Evolutionary conservation across 2,888 invertebrate genomes (phyloP).

Genomic region (Drosophila ochracea): DNA sequence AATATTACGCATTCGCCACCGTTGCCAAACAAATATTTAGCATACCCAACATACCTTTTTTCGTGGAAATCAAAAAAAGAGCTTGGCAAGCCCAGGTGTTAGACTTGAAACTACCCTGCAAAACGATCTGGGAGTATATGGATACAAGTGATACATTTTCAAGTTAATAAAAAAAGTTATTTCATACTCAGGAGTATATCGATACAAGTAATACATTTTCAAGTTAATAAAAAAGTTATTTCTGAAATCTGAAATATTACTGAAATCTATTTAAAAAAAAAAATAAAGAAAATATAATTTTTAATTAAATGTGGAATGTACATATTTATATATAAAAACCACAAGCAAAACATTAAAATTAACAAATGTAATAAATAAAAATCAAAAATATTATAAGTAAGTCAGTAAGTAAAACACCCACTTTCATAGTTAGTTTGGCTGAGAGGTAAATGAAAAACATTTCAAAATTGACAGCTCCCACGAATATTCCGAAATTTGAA

Average conservation of each 20-base stretch:
- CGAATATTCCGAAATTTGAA: slow-evolving; percentile 27
- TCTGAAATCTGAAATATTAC: no score
- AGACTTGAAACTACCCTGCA: slow-evolving; percentile 7
- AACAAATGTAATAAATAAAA: neutral
- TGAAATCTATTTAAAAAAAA: neutral
- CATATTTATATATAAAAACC: neutral
- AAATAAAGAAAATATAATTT: neutral
- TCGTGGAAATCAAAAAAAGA: slow-evolving; percentile 36
- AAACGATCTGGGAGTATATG: neutral
- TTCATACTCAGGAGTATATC: neutral
- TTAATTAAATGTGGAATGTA: neutral
- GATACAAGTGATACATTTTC: neutral
- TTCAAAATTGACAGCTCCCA: slow-evolving; percentile 21
- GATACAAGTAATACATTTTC: neutral
- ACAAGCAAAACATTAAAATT: neutral
- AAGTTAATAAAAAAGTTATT: neutral
- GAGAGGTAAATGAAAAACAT: slow-evolving; percentile 6
- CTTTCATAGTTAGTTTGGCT: neutral
- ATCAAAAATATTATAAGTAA: neutral
- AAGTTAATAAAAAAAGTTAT: neutral
- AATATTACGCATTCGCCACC: slow-evolving; percentile 60
- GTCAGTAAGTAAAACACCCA: neutral
- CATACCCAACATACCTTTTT: slow-evolving; percentile 45
- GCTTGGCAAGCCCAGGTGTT: no score
- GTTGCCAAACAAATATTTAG: slow-evolving; percentile 13